These are phyloP conservation scores for Chelonoidis abingdonii DNA, from an alignment of 2,113 vertebrate species.

Conservation along the genomic window DNA sequence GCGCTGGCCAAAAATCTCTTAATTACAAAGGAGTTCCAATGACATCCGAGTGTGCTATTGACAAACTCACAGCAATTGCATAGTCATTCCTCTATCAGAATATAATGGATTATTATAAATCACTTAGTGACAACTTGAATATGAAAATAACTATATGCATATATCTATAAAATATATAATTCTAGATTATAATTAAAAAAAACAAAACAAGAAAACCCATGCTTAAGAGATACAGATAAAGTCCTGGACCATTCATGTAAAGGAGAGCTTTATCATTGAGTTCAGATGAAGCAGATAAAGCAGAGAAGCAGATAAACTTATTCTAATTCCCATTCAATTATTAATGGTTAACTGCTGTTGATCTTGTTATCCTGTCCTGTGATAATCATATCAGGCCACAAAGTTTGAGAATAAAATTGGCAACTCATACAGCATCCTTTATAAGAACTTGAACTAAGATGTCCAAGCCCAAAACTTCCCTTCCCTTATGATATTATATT, in stretches of 20 bases:
- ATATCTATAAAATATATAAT: too few species aligned
- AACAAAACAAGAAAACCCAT: neutral
- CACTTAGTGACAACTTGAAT: neutral
- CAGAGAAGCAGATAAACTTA: conserved; percentile 16
- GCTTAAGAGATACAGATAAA: neutral
- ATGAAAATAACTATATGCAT: too few species aligned
- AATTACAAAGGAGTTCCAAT: neutral
- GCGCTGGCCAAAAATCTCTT: neutral
- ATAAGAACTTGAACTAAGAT: too few species aligned
- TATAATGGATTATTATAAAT: neutral
- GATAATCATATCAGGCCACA: too few species aligned
- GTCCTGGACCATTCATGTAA: conserved; percentile 1
- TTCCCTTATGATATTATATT: too few species aligned
- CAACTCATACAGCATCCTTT: too few species aligned
- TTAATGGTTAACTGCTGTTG: conserved; percentile 8
- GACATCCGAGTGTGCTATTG: neutral
- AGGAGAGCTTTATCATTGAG: neutral
- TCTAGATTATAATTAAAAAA: too few species aligned
- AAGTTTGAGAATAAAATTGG: too few species aligned
- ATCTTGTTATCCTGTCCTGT: too few species aligned
- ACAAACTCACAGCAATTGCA: neutral
- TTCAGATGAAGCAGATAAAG: too few species aligned
- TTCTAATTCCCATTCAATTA: conserved; percentile 55
- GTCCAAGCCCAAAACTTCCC: too few species aligned
- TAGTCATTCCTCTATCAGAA: neutral